These are phyloP conservation scores for Drosophila birchii DNA, from an alignment of 2,888 invertebrate genomes.

Conservation along the genomic window DNA sequence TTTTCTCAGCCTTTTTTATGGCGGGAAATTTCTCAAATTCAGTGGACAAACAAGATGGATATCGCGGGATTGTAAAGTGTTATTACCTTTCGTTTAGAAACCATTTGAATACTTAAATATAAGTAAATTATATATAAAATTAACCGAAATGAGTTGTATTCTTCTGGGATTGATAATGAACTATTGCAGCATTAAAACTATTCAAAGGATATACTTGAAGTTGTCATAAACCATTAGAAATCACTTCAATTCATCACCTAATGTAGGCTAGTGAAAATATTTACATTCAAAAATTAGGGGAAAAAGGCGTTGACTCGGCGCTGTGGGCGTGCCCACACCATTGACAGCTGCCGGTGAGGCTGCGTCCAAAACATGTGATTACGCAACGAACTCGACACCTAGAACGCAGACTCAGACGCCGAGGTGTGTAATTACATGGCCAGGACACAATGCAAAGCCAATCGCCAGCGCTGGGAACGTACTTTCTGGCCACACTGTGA, in stretches of 20 bases:
- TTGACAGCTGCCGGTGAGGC: conserved; percentile 65
- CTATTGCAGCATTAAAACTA: neutral
- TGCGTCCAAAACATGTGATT: conserved; percentile 71
- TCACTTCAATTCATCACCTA: conserved; percentile 28
- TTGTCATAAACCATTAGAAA: conserved; percentile 1
- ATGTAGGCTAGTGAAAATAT: conserved; percentile 14
- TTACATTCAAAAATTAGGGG: conserved; percentile 50
- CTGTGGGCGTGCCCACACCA: conserved; percentile 42
- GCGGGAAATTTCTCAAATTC: conserved; percentile 38
- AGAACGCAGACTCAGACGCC: conserved; percentile 27
- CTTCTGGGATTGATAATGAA: neutral
- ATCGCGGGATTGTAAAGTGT: conserved; percentile 5
- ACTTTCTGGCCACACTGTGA: conserved; percentile 59
- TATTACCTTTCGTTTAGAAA: neutral
- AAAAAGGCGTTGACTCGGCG: conserved; percentile 70
- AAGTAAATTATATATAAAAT: neutral
- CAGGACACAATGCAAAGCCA: conserved; percentile 38
- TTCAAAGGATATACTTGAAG: neutral
- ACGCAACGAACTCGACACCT: conserved; percentile 76
- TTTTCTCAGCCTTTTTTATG: conserved; percentile 53
- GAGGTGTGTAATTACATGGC: conserved; percentile 60
- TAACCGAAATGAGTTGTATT: too few species aligned
- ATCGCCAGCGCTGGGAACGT: conserved; percentile 60
- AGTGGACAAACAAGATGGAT: conserved; percentile 1
- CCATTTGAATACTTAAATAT: conserved; percentile 2